phyloP scores from a whole-genome alignment of 2,888 invertebrate species.

The Dysmachus trigonus region DNA sequence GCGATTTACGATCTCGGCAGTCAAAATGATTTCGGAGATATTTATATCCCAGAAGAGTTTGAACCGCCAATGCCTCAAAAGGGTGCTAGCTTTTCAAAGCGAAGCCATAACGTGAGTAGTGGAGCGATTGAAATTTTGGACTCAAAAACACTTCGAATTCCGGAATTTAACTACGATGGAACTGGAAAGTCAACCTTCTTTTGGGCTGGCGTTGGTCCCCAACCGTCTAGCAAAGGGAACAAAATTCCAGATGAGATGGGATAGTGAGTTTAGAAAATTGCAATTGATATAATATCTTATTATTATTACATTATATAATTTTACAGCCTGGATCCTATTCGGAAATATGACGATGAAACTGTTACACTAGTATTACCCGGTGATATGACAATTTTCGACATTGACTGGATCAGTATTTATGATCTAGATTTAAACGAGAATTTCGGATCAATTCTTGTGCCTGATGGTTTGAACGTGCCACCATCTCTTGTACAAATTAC shows the following conservation, averaged over 20 bases:
- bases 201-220: constrained; percentile 89
- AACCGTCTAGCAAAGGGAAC: constrained; percentile 81
- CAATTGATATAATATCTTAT: neutral
- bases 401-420: constrained; percentile 86
- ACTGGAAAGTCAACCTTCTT: constrained; percentile 80
- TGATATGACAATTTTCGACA: constrained; percentile 80
- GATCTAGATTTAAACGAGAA: constrained; percentile 75
- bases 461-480: constrained; percentile 85
- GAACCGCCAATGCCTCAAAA: constrained; percentile 81
- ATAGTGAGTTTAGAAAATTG: constrained; percentile 75
- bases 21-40: constrained; percentile 90
- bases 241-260: constrained; percentile 91
- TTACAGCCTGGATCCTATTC: constrained; percentile 79
- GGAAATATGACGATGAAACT: constrained; percentile 77
- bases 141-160: constrained; percentile 80
- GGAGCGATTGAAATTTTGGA: constrained; percentile 79
- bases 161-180: constrained; percentile 82
- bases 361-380: constrained; percentile 82
- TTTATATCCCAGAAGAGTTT: constrained; percentile 89
- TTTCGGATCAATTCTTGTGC: constrained; percentile 79
- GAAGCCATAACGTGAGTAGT: constrained; percentile 75
- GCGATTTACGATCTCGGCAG: constrained; percentile 86
- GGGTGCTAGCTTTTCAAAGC: constrained; percentile 67
- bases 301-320: neutral
- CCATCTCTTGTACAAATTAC: constrained; percentile 78